Conservation (phyloP, 2,888 invertebrate species). For the Calameuta pallipes region DNA sequence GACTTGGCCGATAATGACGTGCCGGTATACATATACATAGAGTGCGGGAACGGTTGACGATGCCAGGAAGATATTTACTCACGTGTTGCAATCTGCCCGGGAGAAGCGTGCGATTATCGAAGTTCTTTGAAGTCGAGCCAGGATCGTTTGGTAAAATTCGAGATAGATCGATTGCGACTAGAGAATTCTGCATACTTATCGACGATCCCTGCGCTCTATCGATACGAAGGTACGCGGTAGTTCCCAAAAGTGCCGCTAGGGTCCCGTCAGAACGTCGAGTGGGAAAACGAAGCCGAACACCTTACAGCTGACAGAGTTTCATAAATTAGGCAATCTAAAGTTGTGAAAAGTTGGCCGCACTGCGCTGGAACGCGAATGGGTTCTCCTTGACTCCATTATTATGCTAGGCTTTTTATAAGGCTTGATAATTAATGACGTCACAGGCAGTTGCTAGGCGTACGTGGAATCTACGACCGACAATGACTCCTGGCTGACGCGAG, state of each 20-base stretch:
- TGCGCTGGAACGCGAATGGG: slow-evolving; percentile 10
- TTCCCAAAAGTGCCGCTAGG: neutral
- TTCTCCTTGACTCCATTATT: slow-evolving; percentile 3
- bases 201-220: neutral
- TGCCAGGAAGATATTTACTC: neutral
- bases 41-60: neutral
- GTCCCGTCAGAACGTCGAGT: neutral
- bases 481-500: neutral
- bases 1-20: neutral
- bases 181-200: neutral
- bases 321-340: slow-evolving; percentile 26
- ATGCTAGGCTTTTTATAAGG: neutral
- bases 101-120: neutral
- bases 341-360: slow-evolving; percentile 22
- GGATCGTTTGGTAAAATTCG: neutral
- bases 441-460: neutral
- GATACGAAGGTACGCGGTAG: neutral
- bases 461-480: neutral
- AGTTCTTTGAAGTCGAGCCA: neutral
- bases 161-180: neutral
- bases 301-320: slow-evolving; percentile 19
- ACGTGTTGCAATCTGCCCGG: neutral
- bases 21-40: neutral
- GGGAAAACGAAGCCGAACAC: slow-evolving; percentile 10
- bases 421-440: slow-evolving; percentile 1